These are phyloP conservation scores for Ctenodactylus gundi DNA, from an alignment of 2,113 vertebrate genomes.

Conservation along the genomic window DNA sequence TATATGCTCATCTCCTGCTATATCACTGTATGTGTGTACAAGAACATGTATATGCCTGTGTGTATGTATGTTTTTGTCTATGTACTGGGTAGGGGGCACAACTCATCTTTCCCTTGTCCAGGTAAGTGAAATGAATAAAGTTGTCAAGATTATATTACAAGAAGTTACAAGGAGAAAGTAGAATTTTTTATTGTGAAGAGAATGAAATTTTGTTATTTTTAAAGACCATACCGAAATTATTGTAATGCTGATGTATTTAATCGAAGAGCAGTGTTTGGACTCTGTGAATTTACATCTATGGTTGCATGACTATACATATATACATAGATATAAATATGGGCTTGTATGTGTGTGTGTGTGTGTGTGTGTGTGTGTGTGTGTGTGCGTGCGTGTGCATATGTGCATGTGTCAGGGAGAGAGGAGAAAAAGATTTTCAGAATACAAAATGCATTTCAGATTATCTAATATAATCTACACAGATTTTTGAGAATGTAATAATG, in stretches of 20 bases:
- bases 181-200: neutral
- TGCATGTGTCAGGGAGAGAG: neutral
- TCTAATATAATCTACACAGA: neutral
- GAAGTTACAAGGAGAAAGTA: neutral
- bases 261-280: neutral
- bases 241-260: neutral
- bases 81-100: neutral
- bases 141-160: neutral
- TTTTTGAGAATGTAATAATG: neutral
- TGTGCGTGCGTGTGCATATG: neutral
- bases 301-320: neutral
- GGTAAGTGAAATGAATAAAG: neutral
- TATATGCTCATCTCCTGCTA: neutral
- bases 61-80: too few relatives aligned
- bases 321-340: neutral
- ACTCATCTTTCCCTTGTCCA: neutral
- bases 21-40: neutral
- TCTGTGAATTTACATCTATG: neutral
- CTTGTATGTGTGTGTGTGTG: neutral
- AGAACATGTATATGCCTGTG: too few relatives aligned
- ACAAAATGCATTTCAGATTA: neutral
- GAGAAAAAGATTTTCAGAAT: neutral
- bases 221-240: neutral
- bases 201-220: neutral
- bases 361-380: neutral